Percentiles rank a stretch among this genome's conserved stretches.
phyloP scores from a whole-genome alignment of 2,113 vertebrate genomes.

The Hymenochirus boettgeri region DNA sequence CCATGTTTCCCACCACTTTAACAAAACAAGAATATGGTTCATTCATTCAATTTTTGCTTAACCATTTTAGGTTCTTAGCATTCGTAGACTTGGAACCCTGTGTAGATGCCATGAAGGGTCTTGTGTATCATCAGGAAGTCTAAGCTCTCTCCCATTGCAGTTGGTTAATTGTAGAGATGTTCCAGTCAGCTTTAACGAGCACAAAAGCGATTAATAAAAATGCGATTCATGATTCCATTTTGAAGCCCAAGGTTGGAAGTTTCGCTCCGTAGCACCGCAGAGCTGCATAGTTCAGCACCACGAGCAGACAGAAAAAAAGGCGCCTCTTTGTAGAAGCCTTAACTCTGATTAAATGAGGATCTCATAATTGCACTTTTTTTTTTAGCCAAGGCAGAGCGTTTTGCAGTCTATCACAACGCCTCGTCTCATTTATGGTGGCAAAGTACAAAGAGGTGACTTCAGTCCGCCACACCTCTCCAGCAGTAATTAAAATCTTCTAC shows the following conservation, averaged over 20 bases:
- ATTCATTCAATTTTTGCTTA: no score
- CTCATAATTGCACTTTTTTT: conserved; percentile 30
- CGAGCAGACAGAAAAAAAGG: conserved; percentile 6
- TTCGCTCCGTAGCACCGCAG: conserved; percentile 18
- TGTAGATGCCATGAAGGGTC: not conserved
- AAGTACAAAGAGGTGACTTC: conserved; percentile 21
- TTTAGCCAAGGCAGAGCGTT: conserved; percentile 37
- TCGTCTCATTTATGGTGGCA: conserved; percentile 38
- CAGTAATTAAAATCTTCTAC: conserved; percentile 24
- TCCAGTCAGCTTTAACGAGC: conserved; percentile 11
- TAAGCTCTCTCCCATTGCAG: not conserved
- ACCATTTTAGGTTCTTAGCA: no score
- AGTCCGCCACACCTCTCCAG: not conserved
- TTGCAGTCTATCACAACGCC: conserved; percentile 33
- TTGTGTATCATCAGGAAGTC: not conserved
- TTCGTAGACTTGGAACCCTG: no score
- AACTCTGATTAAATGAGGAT: conserved; percentile 18
- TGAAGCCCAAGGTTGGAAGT: conserved; percentile 16
- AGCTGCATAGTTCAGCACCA: not conserved
- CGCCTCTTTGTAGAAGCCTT: conserved; percentile 20
- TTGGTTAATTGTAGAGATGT: conserved; percentile 14
- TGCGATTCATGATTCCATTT: not conserved
- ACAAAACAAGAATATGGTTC: no score
- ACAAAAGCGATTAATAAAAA: conserved; percentile 27
- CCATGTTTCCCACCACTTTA: no score